Percentiles rank a stretch among this genome's conserved stretches.
These are phyloP conservation scores for Phorcus lineatus DNA, from an alignment of 2,888 invertebrate species.

Conservation along the genomic window DNA sequence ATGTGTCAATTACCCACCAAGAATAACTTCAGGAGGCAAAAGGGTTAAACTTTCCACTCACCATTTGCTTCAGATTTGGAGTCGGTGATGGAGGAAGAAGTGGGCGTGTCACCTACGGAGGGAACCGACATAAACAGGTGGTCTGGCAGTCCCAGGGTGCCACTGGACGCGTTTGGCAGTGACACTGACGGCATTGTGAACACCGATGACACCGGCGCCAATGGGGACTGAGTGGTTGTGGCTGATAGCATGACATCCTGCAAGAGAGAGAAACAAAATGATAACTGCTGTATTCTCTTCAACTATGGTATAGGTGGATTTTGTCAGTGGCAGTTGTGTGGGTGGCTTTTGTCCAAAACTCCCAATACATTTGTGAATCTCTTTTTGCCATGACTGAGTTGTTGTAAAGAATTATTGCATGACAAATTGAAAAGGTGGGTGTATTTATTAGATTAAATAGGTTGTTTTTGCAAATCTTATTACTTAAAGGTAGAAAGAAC, in stretches of 20 bases:
- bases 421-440: too few relatives aligned
- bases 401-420: too few relatives aligned
- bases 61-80: constrained; percentile 59
- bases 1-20: not conserved
- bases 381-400: too few relatives aligned
- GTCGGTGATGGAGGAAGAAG: constrained; percentile 46
- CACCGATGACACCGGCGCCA: constrained; percentile 70
- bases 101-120: constrained; percentile 60
- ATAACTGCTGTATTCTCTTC: too few relatives aligned
- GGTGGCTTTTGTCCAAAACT: too few relatives aligned
- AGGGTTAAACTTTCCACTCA: constrained; percentile 31
- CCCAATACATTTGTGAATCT: too few relatives aligned
- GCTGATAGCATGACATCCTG: constrained; percentile 76
- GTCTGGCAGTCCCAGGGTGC: constrained; percentile 64
- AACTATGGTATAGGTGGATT: too few relatives aligned
- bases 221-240: constrained; percentile 73
- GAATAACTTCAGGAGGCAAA: not conserved
- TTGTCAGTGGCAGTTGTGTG: too few relatives aligned
- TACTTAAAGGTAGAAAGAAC: too few relatives aligned
- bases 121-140: constrained; percentile 70
- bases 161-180: constrained; percentile 61
- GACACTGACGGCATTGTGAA: constrained; percentile 70
- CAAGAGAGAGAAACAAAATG: constrained; percentile 24
- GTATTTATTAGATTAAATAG: too few relatives aligned
- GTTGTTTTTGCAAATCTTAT: too few relatives aligned